Evolutionary conservation across 1,140 invertebrate genomes (phyloP), one percentile per base, ranked within the genome.

Genomic region (Drosophila pruinosa): DNA sequence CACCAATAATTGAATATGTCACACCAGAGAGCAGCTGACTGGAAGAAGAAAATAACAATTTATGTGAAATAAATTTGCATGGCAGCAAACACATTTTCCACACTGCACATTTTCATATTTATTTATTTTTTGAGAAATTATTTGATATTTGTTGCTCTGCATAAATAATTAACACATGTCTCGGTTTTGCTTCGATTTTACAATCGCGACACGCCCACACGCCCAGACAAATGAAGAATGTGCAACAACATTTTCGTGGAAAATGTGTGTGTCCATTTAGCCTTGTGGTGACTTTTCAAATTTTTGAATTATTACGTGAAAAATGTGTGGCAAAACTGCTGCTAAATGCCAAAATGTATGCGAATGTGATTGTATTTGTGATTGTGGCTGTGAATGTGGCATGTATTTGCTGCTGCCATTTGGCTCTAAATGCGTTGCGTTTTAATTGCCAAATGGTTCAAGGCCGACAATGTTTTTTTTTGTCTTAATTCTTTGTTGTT

Each of bases 371-470:
- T 57, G 34, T 3, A 12, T 39, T 19, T 21, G 4, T 61, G 5
- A 38, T 5, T 6, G 0, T n/a, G 22, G 0, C 5, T 17, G 53
- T 43, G 50, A 28, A 7, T 36, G 31, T 54, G 15, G n/a, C 26
- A 1, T 39, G 31, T 50, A n/a, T 57, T 7, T 48, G 43, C 12
- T 34, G 39, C 14, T 72, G 54, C 43, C 39, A 38, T 72, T 72
- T 67, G 48, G 41, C 38, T 48, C 12, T 38, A 48, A 15, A 17
- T 39, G 65, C 57, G 36, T 41, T 73, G 41, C 43, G 62, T 45
- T 65, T 74, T 74, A 74, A 74, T 74, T 71, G 72, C 72, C 72
- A 74, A 74, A 64, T 74, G 67, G 72, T 74, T 74, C 72, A 74
- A 74, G 72, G 72, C 36, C 65, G 41, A 48, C 48, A 17, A 26